Conservation (phyloP, 2,797 vertebrate genomes). For the Dallia pectoralis region DNA sequence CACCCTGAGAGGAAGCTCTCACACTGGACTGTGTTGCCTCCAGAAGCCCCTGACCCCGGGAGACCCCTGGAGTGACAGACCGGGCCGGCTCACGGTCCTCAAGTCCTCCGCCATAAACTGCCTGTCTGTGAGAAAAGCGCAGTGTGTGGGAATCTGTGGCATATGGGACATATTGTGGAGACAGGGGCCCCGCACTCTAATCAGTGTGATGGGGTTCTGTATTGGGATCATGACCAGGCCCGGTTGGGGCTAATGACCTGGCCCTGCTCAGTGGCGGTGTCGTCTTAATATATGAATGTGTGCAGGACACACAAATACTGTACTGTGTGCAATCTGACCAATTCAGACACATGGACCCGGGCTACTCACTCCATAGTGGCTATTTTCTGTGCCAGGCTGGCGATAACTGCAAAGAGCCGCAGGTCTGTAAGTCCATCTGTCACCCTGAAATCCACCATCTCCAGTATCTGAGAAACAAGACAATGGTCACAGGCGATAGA, state of each 20-base stretch:
- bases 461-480: constrained; percentile 80
- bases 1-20: constrained; percentile 65
- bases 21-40: constrained; percentile 45
- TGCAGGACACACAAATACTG: constrained; percentile 3
- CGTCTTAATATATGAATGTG: background rate
- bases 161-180: constrained; percentile 63
- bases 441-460: constrained; percentile 92
- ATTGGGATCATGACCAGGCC: constrained; percentile 23
- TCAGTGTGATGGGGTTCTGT: constrained; percentile 43
- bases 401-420: constrained; percentile 87
- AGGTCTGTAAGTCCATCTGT: constrained; percentile 93
- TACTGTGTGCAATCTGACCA: background rate
- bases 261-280: constrained; percentile 6
- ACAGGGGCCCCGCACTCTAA: constrained; percentile 45
- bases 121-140: constrained; percentile 48
- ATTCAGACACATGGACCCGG: constrained; percentile 43
- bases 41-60: constrained; percentile 69
- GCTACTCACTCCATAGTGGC: constrained; percentile 87
- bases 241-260: background rate
- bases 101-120: constrained; percentile 51
- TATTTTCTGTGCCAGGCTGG: constrained; percentile 90
- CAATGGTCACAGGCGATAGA: background rate
- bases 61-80: constrained; percentile 56
- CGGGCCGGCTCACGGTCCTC: constrained; percentile 61
- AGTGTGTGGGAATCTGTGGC: constrained; percentile 78